Base-by-base conservation (phyloP, 2,113 vertebrate genomes). In the Larimichthys polyactis region DNA sequence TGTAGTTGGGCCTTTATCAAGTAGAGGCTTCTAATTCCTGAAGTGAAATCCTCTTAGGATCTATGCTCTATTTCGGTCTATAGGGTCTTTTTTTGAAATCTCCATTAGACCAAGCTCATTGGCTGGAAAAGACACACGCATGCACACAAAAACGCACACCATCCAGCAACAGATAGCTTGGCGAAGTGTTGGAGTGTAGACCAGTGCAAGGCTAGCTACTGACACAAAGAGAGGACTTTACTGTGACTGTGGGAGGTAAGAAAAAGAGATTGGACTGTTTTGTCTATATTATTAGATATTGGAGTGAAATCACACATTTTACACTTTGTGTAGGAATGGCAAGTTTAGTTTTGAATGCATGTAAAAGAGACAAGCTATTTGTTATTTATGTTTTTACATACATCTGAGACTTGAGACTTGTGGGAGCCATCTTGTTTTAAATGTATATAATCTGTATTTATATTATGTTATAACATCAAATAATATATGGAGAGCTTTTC, bases 11-110 rank as follows among this genome's bases (percentile, higher is more conserved):
- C 84, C 93, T 95, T 86, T 89, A 95, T 95, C 89, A 91, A 95
- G 89, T 1, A 83, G 88, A 85, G 91, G 93, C 94, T 88, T 91
- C 91, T 97, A 97, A 97, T 96, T 96, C 96, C 93, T 92, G 92
- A 91, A 89, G 49, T 81, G 51, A 94, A 99, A 99, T 99, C 98
- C 96, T 97, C 97, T 99, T 99, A 99, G 84, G 89, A 93, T 84
- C 80, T 91, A 84, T 90, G 91, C 94, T 96, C 96, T 98, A 97
- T 97, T 98, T 97, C 93, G 84, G 89, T 88, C 92, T 70, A 79
- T 88, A 76, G 88, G 95, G 95, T 95, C 93, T 93, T 89, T 92
- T 94, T 94, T 91, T 92, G 71, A 94, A 94, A 93, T 93, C 87
- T 86, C 86, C 84, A 87, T 92, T 88, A 92, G 87, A 64, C 92